Percentiles rank a stretch among this genome's conserved stretches.
Evolutionary conservation across 2,888 invertebrate species (phyloP).

Genomic region (Hydriomena furcata): DNA sequence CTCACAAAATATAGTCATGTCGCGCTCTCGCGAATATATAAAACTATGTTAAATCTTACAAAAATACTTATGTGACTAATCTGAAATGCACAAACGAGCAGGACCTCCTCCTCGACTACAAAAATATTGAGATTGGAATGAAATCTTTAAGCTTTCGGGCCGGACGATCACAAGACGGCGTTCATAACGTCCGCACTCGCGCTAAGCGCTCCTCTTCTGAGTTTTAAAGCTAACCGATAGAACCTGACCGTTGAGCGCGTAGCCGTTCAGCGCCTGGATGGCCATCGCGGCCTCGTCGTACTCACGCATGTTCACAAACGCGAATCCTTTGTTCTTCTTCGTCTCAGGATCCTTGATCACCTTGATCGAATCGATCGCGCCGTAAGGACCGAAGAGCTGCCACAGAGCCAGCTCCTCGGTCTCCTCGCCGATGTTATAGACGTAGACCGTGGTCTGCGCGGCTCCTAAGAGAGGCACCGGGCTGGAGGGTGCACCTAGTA

Average conservation of each 20-base stretch:
- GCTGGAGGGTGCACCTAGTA: slow-evolving; percentile 73
- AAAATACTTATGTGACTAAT: slow-evolving; percentile 83
- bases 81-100: slow-evolving; percentile 79
- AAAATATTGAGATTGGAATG: slow-evolving; percentile 84
- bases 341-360: slow-evolving; percentile 82
- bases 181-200: slow-evolving; percentile 69
- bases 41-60: slow-evolving; percentile 82
- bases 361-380: slow-evolving; percentile 81
- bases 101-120: slow-evolving; percentile 80
- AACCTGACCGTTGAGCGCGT: slow-evolving; percentile 82
- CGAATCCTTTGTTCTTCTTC: slow-evolving; percentile 82
- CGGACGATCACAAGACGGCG: slow-evolving; percentile 73
- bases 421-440: slow-evolving; percentile 81
- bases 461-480: slow-evolving; percentile 55
- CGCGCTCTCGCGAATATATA: slow-evolving; percentile 79
- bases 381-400: slow-evolving; percentile 81
- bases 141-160: slow-evolving; percentile 78
- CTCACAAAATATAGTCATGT: slow-evolving; percentile 79
- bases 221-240: slow-evolving; percentile 84
- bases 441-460: slow-evolving; percentile 77
- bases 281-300: slow-evolving; percentile 82
- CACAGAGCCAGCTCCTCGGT: slow-evolving; percentile 79
- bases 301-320: slow-evolving; percentile 82
- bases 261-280: slow-evolving; percentile 80
- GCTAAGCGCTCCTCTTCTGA: slow-evolving; percentile 79